phyloP scores from a whole-genome alignment of 2,888 invertebrate genomes.

The Tetrapedia diversipes region DNA sequence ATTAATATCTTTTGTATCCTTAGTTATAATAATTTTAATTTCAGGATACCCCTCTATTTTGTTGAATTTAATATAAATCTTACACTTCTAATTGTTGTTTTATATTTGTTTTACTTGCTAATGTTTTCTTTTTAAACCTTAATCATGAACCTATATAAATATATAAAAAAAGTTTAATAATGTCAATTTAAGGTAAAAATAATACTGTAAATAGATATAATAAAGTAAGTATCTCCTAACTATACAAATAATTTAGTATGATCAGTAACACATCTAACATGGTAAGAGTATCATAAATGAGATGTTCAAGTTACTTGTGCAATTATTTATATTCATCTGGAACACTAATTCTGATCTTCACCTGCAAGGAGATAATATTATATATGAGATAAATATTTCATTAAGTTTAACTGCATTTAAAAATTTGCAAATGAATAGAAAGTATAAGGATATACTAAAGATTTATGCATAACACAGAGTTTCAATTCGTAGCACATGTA shows the following conservation, averaged over 20 bases:
- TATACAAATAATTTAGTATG: too few species aligned
- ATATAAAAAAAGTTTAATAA: background rate
- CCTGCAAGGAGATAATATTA: background rate
- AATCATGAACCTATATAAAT: background rate
- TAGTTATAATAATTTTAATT: background rate
- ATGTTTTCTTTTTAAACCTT: background rate
- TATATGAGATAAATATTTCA: background rate
- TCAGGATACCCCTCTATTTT: background rate
- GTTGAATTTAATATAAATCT: background rate
- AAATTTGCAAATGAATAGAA: background rate
- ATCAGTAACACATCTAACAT: background rate
- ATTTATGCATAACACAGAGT: background rate
- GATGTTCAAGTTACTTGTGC: too few species aligned
- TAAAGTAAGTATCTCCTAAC: too few species aligned
- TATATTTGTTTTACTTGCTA: background rate
- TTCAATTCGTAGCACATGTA: conserved; percentile 22
- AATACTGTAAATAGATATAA: background rate
- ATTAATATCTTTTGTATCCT: background rate
- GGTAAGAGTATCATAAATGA: conserved; percentile 1
- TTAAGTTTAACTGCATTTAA: background rate
- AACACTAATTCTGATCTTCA: background rate
- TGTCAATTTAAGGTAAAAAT: background rate
- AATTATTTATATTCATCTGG: background rate
- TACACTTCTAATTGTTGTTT: background rate
- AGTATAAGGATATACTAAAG: conserved; percentile 4